Evolutionary conservation across 35 echinoderm and acorn worm genomes (phyloP), one percentile per base, ranked within the genome.

Genomic region (Diadema setosum): DNA sequence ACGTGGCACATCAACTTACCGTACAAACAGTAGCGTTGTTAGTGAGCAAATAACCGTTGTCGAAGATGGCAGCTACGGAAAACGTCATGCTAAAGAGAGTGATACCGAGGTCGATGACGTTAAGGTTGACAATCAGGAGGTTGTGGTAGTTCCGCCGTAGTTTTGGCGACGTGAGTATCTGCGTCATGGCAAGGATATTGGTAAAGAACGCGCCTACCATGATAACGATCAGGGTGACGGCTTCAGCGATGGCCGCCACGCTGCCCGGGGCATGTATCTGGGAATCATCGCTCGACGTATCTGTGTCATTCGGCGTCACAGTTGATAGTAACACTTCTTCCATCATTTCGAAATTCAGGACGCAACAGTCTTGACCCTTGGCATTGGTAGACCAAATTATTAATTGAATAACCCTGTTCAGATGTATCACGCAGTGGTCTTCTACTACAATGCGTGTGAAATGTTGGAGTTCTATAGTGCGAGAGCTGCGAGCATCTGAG

Each of bases 81-180:
- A 78, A 78, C 9, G 73, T 78, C 73, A 78, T 78, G 73, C 73
- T 78, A 1, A 78, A 78, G 11, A 78, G 36, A 39, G 73, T 78
- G 33, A 78, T 78, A 14, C 73, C 73, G 0, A 78, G 33, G 23
- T 78, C 73, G 23, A 78, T 78, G 7, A 78, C 40, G 39, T 78
- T 78, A 21, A 78, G 40, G 25, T 78, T 78, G 33, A 20, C 35
- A 41, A 78, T 78, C 73, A 78, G 73, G 40, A 78, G 40, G 25
- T 78, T 78, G 73, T 78, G 73, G 20, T 78, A 21, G 21, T 44
- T 78, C 73, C 44, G 39, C 21, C 40, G 39, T 18, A 78, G 37
- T n/a, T 78, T 78, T 21, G 27, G 27, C 40, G 73, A 78, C 73
- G 73, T 42, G 15, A 78, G 20, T 9, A 78, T 78, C 33, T 78